These are phyloP conservation scores for Perognathus longimembris DNA, from an alignment of 2,113 vertebrate species.

Conservation along the genomic window DNA sequence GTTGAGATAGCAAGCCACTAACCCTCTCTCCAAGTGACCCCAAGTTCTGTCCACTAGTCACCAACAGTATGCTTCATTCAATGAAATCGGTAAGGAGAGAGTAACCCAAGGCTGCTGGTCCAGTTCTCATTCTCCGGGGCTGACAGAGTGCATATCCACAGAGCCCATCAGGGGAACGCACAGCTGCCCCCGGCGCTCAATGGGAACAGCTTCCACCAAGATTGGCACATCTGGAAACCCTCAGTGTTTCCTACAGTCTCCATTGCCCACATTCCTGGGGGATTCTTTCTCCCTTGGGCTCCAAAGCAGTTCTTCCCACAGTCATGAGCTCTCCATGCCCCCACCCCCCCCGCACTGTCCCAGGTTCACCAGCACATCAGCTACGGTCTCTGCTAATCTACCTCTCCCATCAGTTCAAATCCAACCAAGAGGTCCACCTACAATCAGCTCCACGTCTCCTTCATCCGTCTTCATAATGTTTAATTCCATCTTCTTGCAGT, in stretches of 20 bases:
- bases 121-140: background rate
- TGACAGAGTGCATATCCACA: background rate
- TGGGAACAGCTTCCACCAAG: background rate
- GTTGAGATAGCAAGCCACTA: background rate
- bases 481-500: background rate
- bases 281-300: background rate
- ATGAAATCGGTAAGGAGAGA: background rate
- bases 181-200: background rate
- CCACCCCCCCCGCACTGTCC: background rate
- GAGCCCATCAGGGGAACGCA: background rate
- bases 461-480: background rate
- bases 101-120: background rate
- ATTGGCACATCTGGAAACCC: background rate
- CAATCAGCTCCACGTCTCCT: background rate
- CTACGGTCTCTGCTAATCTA: background rate
- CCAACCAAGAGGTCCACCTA: background rate
- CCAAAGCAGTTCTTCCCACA: background rate
- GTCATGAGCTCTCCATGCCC: too few relatives aligned
- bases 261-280: background rate
- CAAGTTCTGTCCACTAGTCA: background rate
- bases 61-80: background rate
- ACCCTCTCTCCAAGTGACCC: background rate
- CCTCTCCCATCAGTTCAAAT: background rate
- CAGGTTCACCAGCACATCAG: background rate
- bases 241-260: background rate